Percentiles rank a stretch among this genome's conserved stretches.
Evolutionary conservation across 2,113 vertebrate species (phyloP).

Genomic region (Arvicanthis niloticus): DNA sequence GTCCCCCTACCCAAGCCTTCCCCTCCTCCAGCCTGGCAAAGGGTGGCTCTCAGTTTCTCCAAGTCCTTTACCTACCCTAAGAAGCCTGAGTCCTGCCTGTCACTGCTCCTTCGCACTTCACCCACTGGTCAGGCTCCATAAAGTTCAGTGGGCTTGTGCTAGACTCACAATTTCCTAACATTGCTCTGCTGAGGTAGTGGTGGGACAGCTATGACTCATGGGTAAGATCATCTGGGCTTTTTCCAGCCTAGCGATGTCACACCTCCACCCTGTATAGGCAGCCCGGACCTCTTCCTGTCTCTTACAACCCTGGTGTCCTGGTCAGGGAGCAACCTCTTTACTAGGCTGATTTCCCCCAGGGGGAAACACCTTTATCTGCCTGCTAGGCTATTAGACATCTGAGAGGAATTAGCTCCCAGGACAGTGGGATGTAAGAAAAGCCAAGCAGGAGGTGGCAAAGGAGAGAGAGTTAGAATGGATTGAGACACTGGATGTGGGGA

Average conservation of each 20-base stretch:
- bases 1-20: not conserved
- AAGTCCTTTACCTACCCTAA: not conserved
- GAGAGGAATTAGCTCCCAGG: slow-evolving; percentile 2
- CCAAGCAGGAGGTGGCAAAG: not conserved
- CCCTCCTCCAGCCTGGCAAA: not conserved
- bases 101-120: fast-evolving
- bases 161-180: not conserved
- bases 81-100: not conserved
- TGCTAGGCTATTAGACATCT: not conserved
- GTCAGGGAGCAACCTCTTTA: not conserved
- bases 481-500: not conserved
- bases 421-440: not conserved
- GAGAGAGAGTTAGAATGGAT: not conserved
- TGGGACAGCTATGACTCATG: not conserved
- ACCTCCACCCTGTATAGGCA: not conserved
- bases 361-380: not conserved
- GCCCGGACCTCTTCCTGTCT: not conserved
- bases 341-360: not conserved
- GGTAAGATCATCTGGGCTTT: not conserved
- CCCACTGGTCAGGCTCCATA: no score
- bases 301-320: not conserved
- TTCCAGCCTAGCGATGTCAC: not conserved
- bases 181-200: not conserved
- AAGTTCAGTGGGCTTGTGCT: not conserved
- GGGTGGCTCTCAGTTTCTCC: not conserved